Evolutionary conservation across 1,140 invertebrate genomes (phyloP).

Genomic region (Drosophila lacteicornis): DNA sequence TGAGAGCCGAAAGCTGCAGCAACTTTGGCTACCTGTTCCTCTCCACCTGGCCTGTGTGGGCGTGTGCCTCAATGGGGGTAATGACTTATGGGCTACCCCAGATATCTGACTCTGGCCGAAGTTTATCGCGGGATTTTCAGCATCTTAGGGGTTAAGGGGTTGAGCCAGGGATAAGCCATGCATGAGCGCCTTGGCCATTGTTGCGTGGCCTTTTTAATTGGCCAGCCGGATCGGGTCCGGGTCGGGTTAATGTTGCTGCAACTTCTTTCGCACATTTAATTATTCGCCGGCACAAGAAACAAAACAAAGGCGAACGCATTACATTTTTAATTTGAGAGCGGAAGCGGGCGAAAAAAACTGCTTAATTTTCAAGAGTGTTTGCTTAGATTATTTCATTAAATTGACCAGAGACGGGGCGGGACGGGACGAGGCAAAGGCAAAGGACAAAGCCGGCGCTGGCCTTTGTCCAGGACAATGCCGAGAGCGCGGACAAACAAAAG

Average conservation of each 20-base stretch:
- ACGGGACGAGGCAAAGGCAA: constrained; percentile 39
- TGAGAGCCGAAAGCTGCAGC: constrained; percentile 55
- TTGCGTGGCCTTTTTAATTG: constrained; percentile 81
- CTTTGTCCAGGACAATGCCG: constrained; percentile 73
- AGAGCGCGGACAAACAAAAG: constrained; percentile 72
- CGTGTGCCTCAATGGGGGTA: constrained; percentile 59
- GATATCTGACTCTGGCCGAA: constrained; percentile 36
- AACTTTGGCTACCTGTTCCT: constrained; percentile 5
- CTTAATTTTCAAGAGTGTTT: constrained; percentile 80
- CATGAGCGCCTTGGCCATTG: constrained; percentile 70
- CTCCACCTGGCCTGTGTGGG: constrained; percentile 41
- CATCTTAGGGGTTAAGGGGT: constrained; percentile 34
- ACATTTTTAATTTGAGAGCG: constrained; percentile 73
- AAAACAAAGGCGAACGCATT: constrained; percentile 61
- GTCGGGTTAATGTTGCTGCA: constrained; percentile 45
- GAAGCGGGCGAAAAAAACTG: constrained; percentile 52
- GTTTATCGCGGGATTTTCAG: constrained; percentile 33
- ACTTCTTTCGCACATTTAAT: constrained; percentile 68
- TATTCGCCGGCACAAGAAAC: constrained; percentile 55
- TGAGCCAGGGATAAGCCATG: constrained; percentile 60
- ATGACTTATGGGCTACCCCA: constrained; percentile 69
- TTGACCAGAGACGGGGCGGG: constrained; percentile 49
- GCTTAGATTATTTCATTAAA: constrained; percentile 83
- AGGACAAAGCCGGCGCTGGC: constrained; percentile 64
- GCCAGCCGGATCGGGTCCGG: constrained; percentile 41